A percentile compares a stretch with the other conserved stretches of the same genome.
phyloP scores from a whole-genome alignment of 2,797 vertebrate species.

The Euphonia xanthogaster region DNA sequence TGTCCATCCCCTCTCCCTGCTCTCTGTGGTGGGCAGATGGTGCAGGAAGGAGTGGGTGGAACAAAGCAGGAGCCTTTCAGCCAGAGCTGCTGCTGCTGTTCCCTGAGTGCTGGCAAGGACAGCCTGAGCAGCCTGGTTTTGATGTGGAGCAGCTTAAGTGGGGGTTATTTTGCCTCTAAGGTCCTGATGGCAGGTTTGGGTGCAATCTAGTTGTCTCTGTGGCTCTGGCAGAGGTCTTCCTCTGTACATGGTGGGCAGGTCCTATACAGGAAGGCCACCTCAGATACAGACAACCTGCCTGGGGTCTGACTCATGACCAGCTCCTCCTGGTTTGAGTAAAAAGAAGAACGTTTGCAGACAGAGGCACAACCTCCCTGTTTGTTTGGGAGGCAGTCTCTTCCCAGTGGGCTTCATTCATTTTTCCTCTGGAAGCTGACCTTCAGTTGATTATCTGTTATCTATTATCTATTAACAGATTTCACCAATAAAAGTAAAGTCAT shows the following conservation, averaged over 20 bases:
- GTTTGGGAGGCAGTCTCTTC: neutral
- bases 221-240: neutral
- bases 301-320: neutral
- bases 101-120: neutral
- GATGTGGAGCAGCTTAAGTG: neutral
- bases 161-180: neutral
- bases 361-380: neutral
- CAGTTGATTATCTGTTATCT: neutral
- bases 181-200: neutral
- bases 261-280: neutral
- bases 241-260: neutral
- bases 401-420: neutral
- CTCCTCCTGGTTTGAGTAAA: neutral
- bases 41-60: neutral
- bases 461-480: neutral
- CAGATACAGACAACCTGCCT: neutral
- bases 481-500: neutral
- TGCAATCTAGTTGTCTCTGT: neutral
- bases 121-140: neutral
- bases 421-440: neutral
- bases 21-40: accelerated
- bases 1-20: neutral
- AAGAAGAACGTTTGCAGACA: neutral
- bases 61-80: neutral
- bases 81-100: neutral